Base-by-base conservation (phyloP, 2,888 invertebrate genomes). In the Caenorhabditis sp. region DNA sequence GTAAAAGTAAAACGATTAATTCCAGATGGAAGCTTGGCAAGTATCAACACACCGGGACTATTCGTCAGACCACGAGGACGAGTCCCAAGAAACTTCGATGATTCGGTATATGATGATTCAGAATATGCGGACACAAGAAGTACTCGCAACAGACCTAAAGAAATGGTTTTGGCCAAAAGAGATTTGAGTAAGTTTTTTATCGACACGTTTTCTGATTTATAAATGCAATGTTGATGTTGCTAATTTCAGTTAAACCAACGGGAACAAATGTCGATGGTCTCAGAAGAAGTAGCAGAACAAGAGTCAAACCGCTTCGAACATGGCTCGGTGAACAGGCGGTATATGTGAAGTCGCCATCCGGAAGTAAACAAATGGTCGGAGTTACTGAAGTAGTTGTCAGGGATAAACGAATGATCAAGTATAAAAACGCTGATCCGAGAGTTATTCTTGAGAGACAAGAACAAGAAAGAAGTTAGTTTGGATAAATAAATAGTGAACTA, bases 281-380 rank as follows among this genome's bases (percentile, higher is more conserved):
- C 10, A 36, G 74, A 23, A 38, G 74, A 50, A 69, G 69, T 8
- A 63, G 20, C 1, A 31, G 78, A 17, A 67, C 49, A 12, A 63
- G 78, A 12, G 62, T 67, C n/a, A 72, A 72, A 26, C 75, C 75
- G 8, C 56, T 78, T 36, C 66, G 78, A 2, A 38, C 54, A 4
- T 78, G 75, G 75, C 66, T 78, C 50, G 75, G 75, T 20, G 78
- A 78, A 52, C 50, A 63, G 21, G 38, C 70, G 0, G 54, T 68
- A 8, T 78, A 78, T 31, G 67, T 27, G 1, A 31, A 64, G 14
- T 70, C 71, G 8, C 75, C 77, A 38, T 61, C 54, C 14, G 74
- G 74, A 36, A 63, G 69, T 26, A 59, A 57, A 20, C 49, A 69
- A 12, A 27, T 74, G 49, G 60, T 52, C 12, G 75, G 75, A 5